Base-by-base conservation (phyloP, 2,113 vertebrate species). In the Rhynchomys soricoides region DNA sequence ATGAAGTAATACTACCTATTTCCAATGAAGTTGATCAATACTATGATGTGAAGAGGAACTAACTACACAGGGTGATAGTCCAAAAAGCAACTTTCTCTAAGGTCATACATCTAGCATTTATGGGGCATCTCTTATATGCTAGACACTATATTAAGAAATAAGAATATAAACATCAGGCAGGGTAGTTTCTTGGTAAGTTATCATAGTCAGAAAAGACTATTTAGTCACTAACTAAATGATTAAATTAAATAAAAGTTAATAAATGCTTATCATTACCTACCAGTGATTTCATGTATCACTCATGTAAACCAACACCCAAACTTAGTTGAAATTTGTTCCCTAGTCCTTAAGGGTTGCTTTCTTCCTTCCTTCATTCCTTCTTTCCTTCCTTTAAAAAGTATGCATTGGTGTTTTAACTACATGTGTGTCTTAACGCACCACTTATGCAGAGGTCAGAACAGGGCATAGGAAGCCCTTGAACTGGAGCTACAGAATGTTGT, bases 121-220 rank as follows among this genome's bases (percentile, higher is more conserved):
- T 31, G 57, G 45, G 94, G 43, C 45, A 89, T 45, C 57, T 86
- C 34, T 45, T 94, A 87, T 50, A 12, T 96, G 79, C 31, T 75
- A 90, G 40, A 37, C 40, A 90, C 17, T 78, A 48, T 24, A 90
- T 11, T 81, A 93, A 55, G 40, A 90, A 79, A 81, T 1, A 93
- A 37, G 50, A 64, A 81, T 92, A 82, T 13, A 77, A 93, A 96
- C 34, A 93, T 29, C 12, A 40, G 37, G 12, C 26, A 48, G 29
- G 59, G 81, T 59, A 52, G 5, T 86, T 86, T 26, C 45, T 82
- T 95, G n/a, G 55, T 89, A 89, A 90, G 57, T 43, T 11, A 91
- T 64, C n/a, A 93, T 24, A 85, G 64, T 68, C 62, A 95, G 94
- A 95, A 22, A 95, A 91, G n/a, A 75, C 43, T 92, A 75, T 90